Evolutionary conservation across 1,140 invertebrate species (phyloP).

Genomic region (Glomeris maerens): DNA sequence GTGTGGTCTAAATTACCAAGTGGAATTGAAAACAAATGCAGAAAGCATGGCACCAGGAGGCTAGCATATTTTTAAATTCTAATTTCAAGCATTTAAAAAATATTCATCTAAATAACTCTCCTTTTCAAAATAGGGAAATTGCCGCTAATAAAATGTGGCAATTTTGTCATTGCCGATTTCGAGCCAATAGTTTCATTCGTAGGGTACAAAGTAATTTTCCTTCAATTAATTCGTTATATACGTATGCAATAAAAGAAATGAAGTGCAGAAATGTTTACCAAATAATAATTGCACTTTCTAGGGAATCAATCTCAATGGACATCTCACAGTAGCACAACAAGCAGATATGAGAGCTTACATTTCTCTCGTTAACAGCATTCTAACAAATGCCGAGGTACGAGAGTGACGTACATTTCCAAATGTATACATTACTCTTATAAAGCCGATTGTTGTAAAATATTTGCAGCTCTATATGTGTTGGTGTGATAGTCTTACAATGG

Average conservation of each 20-base stretch:
- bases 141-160: constrained; percentile 78
- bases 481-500: constrained; percentile 61
- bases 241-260: too few relatives aligned
- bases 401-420: neutral
- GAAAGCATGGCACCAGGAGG: constrained; percentile 90
- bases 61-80: constrained; percentile 20
- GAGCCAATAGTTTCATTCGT: constrained; percentile 82
- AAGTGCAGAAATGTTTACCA: neutral
- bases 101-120: constrained; percentile 8
- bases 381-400: constrained; percentile 65
- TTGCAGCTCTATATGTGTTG: constrained; percentile 69
- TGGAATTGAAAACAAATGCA: constrained; percentile 66
- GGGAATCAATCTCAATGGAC: constrained; percentile 53
- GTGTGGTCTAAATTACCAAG: constrained; percentile 58
- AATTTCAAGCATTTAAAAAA: constrained; percentile 1
- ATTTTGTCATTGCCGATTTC: constrained; percentile 74
- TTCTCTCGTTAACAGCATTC: constrained; percentile 68
- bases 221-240: too few relatives aligned
- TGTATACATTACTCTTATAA: neutral
- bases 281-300: constrained; percentile 20
- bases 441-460: neutral
- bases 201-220: constrained; percentile 49
- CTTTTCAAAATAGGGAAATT: constrained; percentile 46
- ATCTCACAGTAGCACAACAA: constrained; percentile 55
- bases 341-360: constrained; percentile 91